A percentile compares a stretch with the other conserved stretches of the same genome.
Conservation (phyloP, 2,113 vertebrate genomes). For the Pheucticus melanocephalus region DNA sequence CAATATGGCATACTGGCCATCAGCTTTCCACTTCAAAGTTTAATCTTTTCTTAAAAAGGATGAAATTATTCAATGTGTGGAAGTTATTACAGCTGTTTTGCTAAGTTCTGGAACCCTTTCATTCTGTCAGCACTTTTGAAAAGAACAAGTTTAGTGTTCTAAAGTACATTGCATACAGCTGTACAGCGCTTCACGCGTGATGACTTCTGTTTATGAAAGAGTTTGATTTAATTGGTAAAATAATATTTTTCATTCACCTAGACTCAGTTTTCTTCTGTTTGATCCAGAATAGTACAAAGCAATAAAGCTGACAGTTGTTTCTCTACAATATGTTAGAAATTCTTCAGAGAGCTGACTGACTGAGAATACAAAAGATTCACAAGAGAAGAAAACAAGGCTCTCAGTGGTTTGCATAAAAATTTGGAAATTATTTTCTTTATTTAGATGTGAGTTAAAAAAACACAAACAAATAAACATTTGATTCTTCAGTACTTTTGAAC, state of each 20-base stretch:
- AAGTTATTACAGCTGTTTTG: not conserved
- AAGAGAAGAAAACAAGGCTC: not conserved
- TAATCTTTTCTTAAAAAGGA: not conserved
- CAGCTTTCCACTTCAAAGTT: not conserved
- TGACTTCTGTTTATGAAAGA: not conserved
- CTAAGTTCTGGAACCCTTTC: not conserved
- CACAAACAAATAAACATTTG: not conserved
- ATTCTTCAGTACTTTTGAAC: not conserved
- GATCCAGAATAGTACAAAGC: not conserved
- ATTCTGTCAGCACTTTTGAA: not conserved
- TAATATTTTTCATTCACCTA: not conserved
- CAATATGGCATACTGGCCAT: not conserved
- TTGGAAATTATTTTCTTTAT: not conserved
- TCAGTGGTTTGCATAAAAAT: not conserved
- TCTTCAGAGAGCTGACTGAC: not conserved
- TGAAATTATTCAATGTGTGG: not conserved
- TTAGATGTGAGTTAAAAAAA: not conserved
- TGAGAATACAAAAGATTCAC: not conserved
- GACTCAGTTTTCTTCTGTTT: not conserved
- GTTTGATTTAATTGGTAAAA: constrained; percentile 10
- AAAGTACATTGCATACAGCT: not conserved
- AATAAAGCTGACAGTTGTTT: not conserved
- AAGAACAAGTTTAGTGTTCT: not conserved
- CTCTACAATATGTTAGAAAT: not conserved
- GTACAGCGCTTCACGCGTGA: not conserved